phyloP scores from a whole-genome alignment of 2,888 invertebrate genomes.

The Patella depressa region DNA sequence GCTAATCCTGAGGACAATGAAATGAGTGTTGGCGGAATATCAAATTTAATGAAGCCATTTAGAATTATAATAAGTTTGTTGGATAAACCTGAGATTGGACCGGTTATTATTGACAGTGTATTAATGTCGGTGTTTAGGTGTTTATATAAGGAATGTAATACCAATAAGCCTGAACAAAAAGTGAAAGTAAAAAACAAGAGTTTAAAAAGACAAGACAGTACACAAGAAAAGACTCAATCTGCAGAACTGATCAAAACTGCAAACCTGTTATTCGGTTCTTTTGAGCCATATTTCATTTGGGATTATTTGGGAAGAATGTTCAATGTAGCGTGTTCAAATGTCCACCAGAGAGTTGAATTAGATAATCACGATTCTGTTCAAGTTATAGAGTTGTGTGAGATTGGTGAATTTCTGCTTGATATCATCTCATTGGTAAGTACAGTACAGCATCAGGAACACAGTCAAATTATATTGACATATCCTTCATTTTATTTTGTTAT shows the following conservation, averaged over 20 bases:
- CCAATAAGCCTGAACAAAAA: not conserved
- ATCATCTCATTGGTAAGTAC: conserved; percentile 74
- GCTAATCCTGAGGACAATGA: conserved; percentile 27
- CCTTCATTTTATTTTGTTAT: too few relatives aligned
- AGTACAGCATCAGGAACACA: not conserved
- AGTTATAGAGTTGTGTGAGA: conserved; percentile 79
- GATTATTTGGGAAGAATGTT: conserved; percentile 77
- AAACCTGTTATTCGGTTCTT: conserved; percentile 85
- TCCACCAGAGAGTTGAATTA: conserved; percentile 56
- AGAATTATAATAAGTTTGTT: conserved; percentile 85
- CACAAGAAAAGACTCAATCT: conserved; percentile 8
- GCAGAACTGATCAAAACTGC: conserved; percentile 85
- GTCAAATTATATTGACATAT: too few relatives aligned
- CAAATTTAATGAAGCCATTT: conserved; percentile 69
- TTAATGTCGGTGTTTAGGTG: conserved; percentile 78
- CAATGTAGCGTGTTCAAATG: conserved; percentile 55
- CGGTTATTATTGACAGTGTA: conserved; percentile 67
- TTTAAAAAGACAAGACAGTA: conserved; percentile 8
- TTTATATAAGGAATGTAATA: conserved; percentile 57
- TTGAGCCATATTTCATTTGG: conserved; percentile 91
- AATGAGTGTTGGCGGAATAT: conserved; percentile 15
- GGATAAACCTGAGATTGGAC: conserved; percentile 88
- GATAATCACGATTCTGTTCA: conserved; percentile 46
- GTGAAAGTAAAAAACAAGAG: conserved; percentile 26
- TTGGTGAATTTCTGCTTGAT: conserved; percentile 83